These are phyloP conservation scores for Salvator merianae DNA, from an alignment of 2,113 vertebrate genomes.

Conservation along the genomic window DNA sequence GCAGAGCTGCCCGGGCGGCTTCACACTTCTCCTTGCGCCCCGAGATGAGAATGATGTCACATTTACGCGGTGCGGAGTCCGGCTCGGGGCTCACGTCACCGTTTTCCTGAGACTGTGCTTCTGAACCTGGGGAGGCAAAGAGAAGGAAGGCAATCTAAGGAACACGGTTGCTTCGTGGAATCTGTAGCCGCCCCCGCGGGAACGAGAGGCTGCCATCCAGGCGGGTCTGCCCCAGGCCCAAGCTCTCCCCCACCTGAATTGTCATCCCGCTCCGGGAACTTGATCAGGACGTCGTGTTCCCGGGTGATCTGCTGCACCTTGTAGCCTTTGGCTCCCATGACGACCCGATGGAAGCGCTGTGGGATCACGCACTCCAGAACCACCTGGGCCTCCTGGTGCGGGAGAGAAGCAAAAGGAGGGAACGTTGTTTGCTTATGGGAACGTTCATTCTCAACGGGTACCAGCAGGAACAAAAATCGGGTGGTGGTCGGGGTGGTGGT, in stretches of 20 bases:
- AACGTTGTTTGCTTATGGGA: too few relatives aligned
- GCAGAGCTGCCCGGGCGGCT: slow-evolving; percentile 73
- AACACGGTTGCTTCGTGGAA: too few relatives aligned
- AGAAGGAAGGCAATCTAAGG: too few relatives aligned
- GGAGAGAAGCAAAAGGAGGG: background rate
- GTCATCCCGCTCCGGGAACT: slow-evolving; percentile 84
- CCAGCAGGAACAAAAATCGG: too few relatives aligned
- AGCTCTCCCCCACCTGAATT: slow-evolving; percentile 61
- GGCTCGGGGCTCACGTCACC: slow-evolving; percentile 70
- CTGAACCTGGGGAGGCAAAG: slow-evolving; percentile 65
- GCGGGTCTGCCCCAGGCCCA: too few relatives aligned
- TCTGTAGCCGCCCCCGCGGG: too few relatives aligned
- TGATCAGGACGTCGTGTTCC: slow-evolving; percentile 81
- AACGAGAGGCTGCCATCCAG: too few relatives aligned
- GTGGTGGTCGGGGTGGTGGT: too few relatives aligned
- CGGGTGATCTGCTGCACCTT: slow-evolving; percentile 80
- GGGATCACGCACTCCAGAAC: slow-evolving; percentile 78
- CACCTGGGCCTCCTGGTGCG: slow-evolving; percentile 78
- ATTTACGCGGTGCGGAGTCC: slow-evolving; percentile 69
- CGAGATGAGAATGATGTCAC: slow-evolving; percentile 78
- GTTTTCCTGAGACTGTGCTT: slow-evolving; percentile 74
- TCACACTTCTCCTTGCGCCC: slow-evolving; percentile 81
- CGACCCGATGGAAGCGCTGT: slow-evolving; percentile 78
- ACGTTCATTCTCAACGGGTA: too few relatives aligned
- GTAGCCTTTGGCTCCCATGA: slow-evolving; percentile 81